phyloP scores from a whole-genome alignment of 2,797 vertebrate genomes.

The Margarornis squamiger region DNA sequence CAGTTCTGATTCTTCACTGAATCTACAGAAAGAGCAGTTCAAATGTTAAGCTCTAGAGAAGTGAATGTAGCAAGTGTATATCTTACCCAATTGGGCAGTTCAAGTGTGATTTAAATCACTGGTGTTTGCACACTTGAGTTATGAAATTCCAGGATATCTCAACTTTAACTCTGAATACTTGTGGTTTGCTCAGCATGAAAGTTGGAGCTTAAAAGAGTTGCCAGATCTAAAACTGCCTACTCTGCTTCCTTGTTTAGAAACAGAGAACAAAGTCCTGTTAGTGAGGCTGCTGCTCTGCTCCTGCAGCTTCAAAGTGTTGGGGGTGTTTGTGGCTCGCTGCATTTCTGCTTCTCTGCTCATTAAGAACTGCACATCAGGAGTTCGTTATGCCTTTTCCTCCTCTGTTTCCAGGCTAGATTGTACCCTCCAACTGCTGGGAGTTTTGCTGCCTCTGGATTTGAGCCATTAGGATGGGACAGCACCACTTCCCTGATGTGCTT shows the following conservation, averaged over 20 bases:
- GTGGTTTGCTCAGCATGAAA: background rate
- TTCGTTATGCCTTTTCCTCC: background rate
- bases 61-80: rapidly evolving
- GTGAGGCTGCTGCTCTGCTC: background rate
- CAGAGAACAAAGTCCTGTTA: background rate
- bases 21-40: background rate
- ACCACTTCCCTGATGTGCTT: background rate
- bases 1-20: background rate
- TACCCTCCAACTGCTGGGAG: background rate
- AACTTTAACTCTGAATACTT: background rate
- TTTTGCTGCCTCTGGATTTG: background rate
- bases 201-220: background rate
- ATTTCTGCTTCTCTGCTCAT: background rate
- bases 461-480: background rate
- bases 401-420: background rate
- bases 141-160: background rate
- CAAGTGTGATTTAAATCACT: rapidly evolving
- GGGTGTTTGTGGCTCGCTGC: background rate
- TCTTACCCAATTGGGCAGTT: background rate
- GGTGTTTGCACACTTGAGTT: background rate
- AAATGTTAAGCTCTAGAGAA: background rate
- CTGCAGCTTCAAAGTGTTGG: background rate
- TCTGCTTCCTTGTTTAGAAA: background rate
- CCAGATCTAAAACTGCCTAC: background rate
- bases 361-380: background rate